Evolutionary conservation across 2,888 invertebrate species (phyloP), one percentile per base, ranked within the genome.

Genomic region (Acleris laterana): DNA sequence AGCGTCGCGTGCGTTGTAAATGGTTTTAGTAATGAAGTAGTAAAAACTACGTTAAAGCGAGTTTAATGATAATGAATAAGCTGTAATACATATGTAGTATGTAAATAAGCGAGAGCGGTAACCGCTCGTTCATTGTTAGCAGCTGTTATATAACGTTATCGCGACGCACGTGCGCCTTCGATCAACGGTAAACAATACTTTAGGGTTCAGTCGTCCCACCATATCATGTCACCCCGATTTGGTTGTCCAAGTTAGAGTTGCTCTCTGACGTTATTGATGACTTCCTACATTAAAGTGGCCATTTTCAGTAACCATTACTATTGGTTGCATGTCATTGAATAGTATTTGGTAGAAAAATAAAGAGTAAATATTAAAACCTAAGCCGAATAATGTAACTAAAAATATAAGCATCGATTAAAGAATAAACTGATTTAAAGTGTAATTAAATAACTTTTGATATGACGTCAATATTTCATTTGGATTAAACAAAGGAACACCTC

Each of bases 51-150:
- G 53, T 32, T 38, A 62, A 38, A 48, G 11, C 48, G 17, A 44
- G 20, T 53, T 53, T 46, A 17, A 46, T 46, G 17, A 46, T 46
- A 46, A 46, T 46, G 46, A 46, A 46, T 46, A 46, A 46, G 46
- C 46, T 48, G 25, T 38, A 44, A 51, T 48, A 32, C 44, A 42
- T 50, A 32, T 20, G 25, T 44, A 32, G 25, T 51, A 60, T 28
- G 25, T 44, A 48, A 42, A 50, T 55, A 38, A 48, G 48, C 16
- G 48, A 57, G 50, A 66, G 61, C 51, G 42, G 73, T 72, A 73
- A 73, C 70, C 57, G 62, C 68, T 73, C 70, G 68, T 62, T 69
- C 69, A 69, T 72, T 71, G 46, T 59, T 68, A 62, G 60, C 63
- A 48, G 52, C 51, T 48, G 57, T 71, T 70, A 69, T 63, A 56